These are phyloP conservation scores for Bergia puertoricense DNA, from an alignment of 92 coral and sea anemone species.

Conservation along the genomic window DNA sequence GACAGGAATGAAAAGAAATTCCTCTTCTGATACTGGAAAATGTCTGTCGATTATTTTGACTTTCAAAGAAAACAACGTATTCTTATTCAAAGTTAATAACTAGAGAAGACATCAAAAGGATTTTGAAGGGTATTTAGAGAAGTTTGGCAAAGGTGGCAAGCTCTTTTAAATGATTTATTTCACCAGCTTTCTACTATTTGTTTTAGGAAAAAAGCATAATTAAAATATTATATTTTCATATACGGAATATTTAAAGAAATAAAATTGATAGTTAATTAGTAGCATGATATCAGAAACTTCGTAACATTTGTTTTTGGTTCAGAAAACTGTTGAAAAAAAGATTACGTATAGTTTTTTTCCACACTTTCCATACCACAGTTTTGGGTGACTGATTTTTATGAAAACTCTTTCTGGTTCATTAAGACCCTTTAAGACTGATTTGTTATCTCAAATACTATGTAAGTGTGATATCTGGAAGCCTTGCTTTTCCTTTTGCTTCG, in stretches of 20 bases:
- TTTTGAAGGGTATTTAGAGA: neutral
- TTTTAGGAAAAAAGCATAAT: neutral
- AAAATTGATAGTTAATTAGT: neutral
- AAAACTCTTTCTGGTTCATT: neutral
- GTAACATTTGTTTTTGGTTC: neutral
- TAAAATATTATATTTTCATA: slow-evolving; percentile 1
- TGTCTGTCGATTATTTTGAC: neutral
- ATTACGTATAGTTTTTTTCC: neutral
- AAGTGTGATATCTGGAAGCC: no score
- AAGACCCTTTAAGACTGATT: neutral
- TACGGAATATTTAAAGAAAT: neutral
- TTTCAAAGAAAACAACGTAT: neutral
- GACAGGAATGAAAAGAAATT: neutral
- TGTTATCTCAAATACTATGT: no score
- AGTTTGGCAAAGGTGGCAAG: neutral
- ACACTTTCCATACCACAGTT: neutral
- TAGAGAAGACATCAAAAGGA: neutral
- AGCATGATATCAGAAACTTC: neutral
- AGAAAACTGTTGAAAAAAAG: neutral
- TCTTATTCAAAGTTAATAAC: neutral
- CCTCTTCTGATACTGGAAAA: neutral
- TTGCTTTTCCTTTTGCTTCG: no score
- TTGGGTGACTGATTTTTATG: neutral
- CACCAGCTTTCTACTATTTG: slow-evolving; percentile 1
- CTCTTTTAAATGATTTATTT: no score